Conservation (phyloP, 2,113 vertebrate genomes). For the Globicephala melas region DNA sequence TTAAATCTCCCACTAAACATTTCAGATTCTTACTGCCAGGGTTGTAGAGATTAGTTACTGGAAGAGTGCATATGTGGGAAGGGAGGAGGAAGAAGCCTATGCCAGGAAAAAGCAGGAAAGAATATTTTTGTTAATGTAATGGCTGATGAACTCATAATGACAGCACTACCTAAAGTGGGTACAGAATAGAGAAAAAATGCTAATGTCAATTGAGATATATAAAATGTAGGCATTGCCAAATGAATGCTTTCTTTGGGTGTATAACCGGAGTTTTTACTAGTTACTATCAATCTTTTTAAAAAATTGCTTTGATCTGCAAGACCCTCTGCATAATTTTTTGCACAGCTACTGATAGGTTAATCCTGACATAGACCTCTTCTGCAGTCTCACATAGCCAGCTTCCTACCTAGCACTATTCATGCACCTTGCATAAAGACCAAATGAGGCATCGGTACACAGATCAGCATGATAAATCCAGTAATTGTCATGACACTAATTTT, state of each 20-base stretch:
- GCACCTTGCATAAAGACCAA: background rate
- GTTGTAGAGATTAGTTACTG: conserved; percentile 58
- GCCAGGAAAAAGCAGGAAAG: conserved; percentile 71
- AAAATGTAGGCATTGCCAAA: conserved; percentile 16
- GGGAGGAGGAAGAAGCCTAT: conserved; percentile 50
- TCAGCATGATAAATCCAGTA: background rate
- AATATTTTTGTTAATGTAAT: conserved; percentile 71
- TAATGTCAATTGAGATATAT: conserved; percentile 41
- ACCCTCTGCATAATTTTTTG: background rate
- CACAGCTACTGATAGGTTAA: background rate
- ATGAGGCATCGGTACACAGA: background rate
- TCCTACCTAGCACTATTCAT: background rate
- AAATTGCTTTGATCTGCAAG: conserved; percentile 42
- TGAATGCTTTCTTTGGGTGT: background rate
- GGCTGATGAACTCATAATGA: conserved; percentile 64
- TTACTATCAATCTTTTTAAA: conserved; percentile 49
- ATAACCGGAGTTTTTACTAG: conserved; percentile 23
- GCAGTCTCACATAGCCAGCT: background rate
- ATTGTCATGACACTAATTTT: background rate
- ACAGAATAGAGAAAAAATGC: conserved; percentile 37
- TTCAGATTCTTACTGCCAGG: conserved; percentile 55
- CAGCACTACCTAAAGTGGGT: conserved; percentile 45
- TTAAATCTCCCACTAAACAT: conserved; percentile 56
- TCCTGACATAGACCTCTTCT: background rate
- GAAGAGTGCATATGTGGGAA: conserved; percentile 56